phyloP scores from a whole-genome alignment of 2,113 vertebrate species.

The Cepphus grylle region DNA sequence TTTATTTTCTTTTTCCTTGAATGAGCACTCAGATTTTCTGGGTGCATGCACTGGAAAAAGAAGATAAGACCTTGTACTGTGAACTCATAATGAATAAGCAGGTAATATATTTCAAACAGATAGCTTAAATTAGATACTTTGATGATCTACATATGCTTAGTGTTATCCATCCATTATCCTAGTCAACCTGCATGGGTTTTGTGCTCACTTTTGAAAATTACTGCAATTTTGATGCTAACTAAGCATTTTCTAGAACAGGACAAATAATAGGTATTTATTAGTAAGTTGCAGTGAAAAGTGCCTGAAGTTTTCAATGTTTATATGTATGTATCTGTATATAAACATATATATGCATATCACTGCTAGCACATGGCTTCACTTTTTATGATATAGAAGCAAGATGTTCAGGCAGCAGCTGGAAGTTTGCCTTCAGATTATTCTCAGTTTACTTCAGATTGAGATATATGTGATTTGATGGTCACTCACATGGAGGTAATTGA shows the following conservation, averaged over 20 bases:
- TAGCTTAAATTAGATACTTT: neutral
- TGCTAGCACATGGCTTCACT: neutral
- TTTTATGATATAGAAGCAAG: neutral
- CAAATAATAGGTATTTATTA: neutral
- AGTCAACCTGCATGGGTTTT: neutral
- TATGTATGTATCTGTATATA: neutral
- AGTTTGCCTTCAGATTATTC: neutral
- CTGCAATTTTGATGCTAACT: neutral
- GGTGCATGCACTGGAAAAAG: neutral
- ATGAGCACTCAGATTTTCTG: neutral
- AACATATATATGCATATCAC: neutral
- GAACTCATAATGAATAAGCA: neutral
- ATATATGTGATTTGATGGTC: neutral
- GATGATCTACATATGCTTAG: neutral
- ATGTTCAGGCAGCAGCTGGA: neutral
- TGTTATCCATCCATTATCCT: neutral
- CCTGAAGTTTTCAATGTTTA: neutral
- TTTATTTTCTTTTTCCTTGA: neutral
- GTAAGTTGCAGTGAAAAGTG: neutral
- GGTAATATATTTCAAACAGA: neutral
- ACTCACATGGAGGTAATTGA: neutral
- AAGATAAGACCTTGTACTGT: neutral
- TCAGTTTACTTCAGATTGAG: neutral
- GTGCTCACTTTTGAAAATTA: neutral
- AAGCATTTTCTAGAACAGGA: neutral